phyloP scores from a whole-genome alignment of 53 echinoderm and acorn worm species.

The Astropecten irregularis region DNA sequence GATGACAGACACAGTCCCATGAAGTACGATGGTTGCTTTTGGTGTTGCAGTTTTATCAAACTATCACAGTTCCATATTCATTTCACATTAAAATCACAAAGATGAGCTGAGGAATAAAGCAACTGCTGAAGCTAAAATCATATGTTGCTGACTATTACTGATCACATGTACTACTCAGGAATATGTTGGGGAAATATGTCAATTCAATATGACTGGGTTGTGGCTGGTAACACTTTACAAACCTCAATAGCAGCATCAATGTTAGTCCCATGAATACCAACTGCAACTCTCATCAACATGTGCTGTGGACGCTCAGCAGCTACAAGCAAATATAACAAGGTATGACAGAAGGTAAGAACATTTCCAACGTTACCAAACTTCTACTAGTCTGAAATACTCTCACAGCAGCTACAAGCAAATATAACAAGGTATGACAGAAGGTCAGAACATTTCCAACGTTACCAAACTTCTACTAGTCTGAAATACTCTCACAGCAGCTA shows the following conservation, averaged over 20 bases:
- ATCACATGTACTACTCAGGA: too few species aligned
- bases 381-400: too few species aligned
- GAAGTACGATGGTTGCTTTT: not conserved
- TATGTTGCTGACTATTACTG: too few species aligned
- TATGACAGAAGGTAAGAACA: not conserved
- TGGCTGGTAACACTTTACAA: too few species aligned
- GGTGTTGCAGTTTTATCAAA: too few species aligned
- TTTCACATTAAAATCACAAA: too few species aligned
- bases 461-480: slow-evolving; percentile 1
- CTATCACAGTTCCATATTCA: too few species aligned
- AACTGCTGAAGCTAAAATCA: too few species aligned
- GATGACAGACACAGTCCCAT: not conserved
- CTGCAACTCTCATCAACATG: slow-evolving; percentile 98
- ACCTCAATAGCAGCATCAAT: slow-evolving; percentile 91
- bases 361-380: not conserved
- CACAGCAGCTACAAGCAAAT: slow-evolving; percentile 74
- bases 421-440: too few species aligned
- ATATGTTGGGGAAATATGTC: too few species aligned
- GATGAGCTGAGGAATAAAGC: too few species aligned
- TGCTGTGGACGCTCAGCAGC: slow-evolving; percentile 97
- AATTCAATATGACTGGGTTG: too few species aligned
- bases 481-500: slow-evolving; percentile 95
- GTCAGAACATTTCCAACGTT: not conserved
- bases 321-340: slow-evolving; percentile 38
- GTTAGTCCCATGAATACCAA: slow-evolving; percentile 87